Base-by-base conservation (phyloP, 2,113 vertebrate genomes). In the Carassius carassius region DNA sequence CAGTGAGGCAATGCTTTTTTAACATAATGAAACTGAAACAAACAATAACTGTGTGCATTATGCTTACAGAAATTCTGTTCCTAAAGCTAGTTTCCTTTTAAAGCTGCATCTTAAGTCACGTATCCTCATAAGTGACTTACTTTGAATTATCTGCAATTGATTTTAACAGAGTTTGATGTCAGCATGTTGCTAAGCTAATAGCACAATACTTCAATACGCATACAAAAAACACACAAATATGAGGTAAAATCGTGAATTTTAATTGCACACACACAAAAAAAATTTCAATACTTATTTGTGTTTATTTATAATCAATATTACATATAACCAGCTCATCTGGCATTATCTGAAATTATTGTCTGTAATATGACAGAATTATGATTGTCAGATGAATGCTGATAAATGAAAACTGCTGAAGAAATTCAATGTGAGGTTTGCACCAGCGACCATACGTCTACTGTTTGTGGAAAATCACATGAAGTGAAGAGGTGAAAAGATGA, bases 401-500 rank as follows among this genome's bases (percentile, higher is more conserved):
- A 78, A 37, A 12, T 60, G 29, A 10, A 58, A 60, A n/a, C 19
- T 78, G 32, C 29, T 41, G 19, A 78, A 60, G 5, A 78, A 78
- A 58, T 78, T 9, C 8, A 80, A 41, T 25, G 4, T 47, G 23
- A 67, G 60, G 16, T 69, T 67, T 67, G 58, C 37, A 63, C 58
- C n/a, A 47, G 8, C 2, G 37, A 9, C 23, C 79, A 69, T 25
- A 81, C 35, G 58, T n/a, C 41, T 65, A 47, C 41, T 80, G 37
- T 80, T 80, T 25, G 17, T 51, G 41, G 44, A 81, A 81, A 81
- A 35, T 86, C 87, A 89, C 9, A 16, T 84, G 41, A 51, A 78
- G 44, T 80, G 47, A 54, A 72, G 54, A 74, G 21, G 35, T 82
- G 47, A 83, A 84, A 58, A 82, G 69, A 65, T 74, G 84, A 83